Evolutionary conservation across 2,888 invertebrate genomes (phyloP), one percentile per base, ranked within the genome.

Genomic region (Dicyrtomina minuta): DNA sequence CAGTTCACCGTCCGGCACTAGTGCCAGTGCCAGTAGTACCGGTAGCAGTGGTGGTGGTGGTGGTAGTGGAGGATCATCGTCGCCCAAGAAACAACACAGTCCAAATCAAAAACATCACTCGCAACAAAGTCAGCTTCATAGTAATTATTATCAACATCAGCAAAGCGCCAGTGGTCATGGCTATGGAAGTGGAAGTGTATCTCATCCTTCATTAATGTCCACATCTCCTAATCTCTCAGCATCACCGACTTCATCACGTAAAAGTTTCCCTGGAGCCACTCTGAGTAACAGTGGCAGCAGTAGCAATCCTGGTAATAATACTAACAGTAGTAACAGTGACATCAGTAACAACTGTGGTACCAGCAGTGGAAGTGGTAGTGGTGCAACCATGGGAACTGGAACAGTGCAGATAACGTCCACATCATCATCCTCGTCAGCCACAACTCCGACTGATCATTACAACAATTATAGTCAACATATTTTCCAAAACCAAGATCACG

Each of bases 1-100:
- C 24, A 66, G 66, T 66, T 44, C 56, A 27, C 66, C 66, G 20
- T 66, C 46, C 56, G 46, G 58, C n/a, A 58, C 44, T n/a, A 39
- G 41, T 33, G 46, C 12, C 27, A 56, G 15, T 13, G 6, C 39
- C 5, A 33, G 33, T 8, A 33, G 33, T 8, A 33, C 44, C 15
- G 26, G 15, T 22, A 20, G 13, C 3, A 5, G 20, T 22, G 61
- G 46, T n/a, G n/a, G n/a, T n/a, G n/a, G n/a, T n/a, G n/a, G 43
- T 26, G 26, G 15, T 22, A 20, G 13, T 13, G 13, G 20, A 22
- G 61, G 46, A 12, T 44, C 44, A 4, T 26, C 58, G 0, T 66
- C 66, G 46, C 66, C 66, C 13, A 66, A 51, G n/a, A 62, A 33
- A 62, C 51, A 62, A 51, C 15, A 15, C 17, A 24, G 43, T 46